phyloP scores from a whole-genome alignment of 2,113 vertebrate species.

The Stictonetta naevosa region DNA sequence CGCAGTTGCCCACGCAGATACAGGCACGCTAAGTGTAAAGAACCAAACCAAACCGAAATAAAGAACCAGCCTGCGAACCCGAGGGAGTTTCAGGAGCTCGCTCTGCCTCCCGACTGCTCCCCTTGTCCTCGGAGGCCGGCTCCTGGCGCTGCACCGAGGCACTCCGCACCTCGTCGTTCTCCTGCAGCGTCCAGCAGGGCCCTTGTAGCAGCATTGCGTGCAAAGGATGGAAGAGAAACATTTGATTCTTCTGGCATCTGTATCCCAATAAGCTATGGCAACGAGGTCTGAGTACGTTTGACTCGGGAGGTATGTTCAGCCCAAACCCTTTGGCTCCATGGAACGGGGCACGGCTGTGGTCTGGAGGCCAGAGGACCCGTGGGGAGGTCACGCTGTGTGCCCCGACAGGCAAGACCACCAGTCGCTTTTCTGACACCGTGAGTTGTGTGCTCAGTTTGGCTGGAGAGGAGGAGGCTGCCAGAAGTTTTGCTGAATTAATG shows the following conservation, averaged over 20 bases:
- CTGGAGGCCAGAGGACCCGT: neutral
- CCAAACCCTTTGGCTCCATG: neutral
- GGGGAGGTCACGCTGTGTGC: neutral
- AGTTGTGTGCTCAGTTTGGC: neutral
- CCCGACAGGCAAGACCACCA: fast-evolving
- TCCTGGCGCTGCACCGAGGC: fast-evolving
- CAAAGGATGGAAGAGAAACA: fast-evolving
- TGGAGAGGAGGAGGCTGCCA: neutral
- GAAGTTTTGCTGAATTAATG: neutral
- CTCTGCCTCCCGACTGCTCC: neutral
- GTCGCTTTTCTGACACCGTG: neutral
- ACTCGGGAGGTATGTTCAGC: neutral
- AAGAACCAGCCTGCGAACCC: neutral
- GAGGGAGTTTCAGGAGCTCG: neutral
- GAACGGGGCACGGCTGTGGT: no score
- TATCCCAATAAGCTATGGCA: fast-evolving
- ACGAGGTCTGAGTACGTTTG: fast-evolving
- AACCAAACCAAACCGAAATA: no score
- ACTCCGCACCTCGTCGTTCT: neutral
- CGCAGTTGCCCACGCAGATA: neutral
- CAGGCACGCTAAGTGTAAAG: neutral
- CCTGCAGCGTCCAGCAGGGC: neutral
- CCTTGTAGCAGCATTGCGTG: neutral
- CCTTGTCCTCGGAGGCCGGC: neutral
- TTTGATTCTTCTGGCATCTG: neutral